These are phyloP conservation scores for Druon quercuslanigerum DNA, from an alignment of 1,140 invertebrate genomes.

Conservation along the genomic window DNA sequence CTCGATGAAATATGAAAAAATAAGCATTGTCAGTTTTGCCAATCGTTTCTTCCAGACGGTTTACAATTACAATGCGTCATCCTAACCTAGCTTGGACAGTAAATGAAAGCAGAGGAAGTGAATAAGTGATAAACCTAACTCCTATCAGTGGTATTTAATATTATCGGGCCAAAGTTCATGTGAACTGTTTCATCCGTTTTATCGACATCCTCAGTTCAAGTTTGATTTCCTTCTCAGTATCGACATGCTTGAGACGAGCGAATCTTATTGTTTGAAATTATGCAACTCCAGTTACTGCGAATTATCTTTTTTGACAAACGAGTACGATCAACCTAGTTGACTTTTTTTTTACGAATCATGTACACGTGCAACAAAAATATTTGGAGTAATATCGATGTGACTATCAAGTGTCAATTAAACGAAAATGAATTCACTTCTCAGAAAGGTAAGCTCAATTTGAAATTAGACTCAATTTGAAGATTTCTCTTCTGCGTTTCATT, in stretches of 20 bases:
- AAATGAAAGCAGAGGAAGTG: background rate
- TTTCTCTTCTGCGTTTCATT: background rate
- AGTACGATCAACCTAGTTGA: background rate
- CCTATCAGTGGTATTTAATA: background rate
- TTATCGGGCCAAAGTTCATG: constrained; percentile 9
- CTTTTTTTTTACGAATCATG: background rate
- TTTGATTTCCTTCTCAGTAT: background rate
- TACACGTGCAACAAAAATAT: constrained; percentile 27
- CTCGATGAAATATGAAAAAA: background rate
- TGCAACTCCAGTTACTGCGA: background rate
- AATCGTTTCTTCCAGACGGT: background rate
- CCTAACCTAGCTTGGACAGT: background rate
- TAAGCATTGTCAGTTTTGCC: background rate
- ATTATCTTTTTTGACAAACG: background rate
- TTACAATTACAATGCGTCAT: background rate
- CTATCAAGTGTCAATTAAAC: constrained; percentile 31
- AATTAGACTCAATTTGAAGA: background rate
- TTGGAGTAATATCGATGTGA: constrained; percentile 17
- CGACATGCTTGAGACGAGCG: background rate
- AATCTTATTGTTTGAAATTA: background rate
- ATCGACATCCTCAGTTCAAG: background rate
- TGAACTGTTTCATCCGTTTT: background rate
- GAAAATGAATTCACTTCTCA: constrained; percentile 80
- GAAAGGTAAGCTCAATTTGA: constrained; percentile 58
- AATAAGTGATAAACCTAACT: background rate